Evolutionary conservation across 2,888 invertebrate genomes (phyloP), one percentile per base, ranked within the genome.

Genomic region (Dugesia japonica): DNA sequence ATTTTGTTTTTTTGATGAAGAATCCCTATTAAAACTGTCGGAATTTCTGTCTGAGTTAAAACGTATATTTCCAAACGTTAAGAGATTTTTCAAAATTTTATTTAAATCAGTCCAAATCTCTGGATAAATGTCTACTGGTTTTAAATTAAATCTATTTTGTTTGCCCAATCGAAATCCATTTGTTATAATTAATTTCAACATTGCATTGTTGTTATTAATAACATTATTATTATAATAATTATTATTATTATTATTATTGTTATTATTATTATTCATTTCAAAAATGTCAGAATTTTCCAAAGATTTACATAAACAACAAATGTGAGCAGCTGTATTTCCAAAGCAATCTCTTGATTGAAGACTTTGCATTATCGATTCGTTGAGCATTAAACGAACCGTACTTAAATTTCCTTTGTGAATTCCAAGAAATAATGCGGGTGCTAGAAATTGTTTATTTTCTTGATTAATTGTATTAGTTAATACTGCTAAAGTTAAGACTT

Each of bases 101-200:
- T 56, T 56, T 7, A 56, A 23, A 56, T 56, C 56, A 20, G 56
- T 56, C 56, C 56, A 56, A 56, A 56, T 56, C 4, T 56, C 56
- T 13, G 56, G 56, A 56, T 56, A 56, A 56, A 56, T 56, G 23
- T 56, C 56, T 4, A 20, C 23, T n/a, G 56, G 56, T 56, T 56
- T 56, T n/a, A 56, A 56, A 56, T 56, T 56, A n/a, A 56, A 56
- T 56, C 56, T n/a, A 23, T 56, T 56, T 56, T 56, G 56, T 56
- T 56, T 56, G 7, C 56, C 56, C 56, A 56, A 56, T 13, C 56
- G 56, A 56, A 56, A 56, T 4, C 56, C 56, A 23, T 56, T 56
- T 56, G 56, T 56, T 9, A 56, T 56, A 9, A 56, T 56, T 56
- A 56, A 23, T 56, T 56, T 56, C 56, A 56, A 23, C 56, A 56